A percentile compares a stretch with the other conserved stretches of the same genome.
These are phyloP conservation scores for Parapristionchus giblindavisi DNA, from an alignment of 2,888 invertebrate genomes.

Conservation along the genomic window DNA sequence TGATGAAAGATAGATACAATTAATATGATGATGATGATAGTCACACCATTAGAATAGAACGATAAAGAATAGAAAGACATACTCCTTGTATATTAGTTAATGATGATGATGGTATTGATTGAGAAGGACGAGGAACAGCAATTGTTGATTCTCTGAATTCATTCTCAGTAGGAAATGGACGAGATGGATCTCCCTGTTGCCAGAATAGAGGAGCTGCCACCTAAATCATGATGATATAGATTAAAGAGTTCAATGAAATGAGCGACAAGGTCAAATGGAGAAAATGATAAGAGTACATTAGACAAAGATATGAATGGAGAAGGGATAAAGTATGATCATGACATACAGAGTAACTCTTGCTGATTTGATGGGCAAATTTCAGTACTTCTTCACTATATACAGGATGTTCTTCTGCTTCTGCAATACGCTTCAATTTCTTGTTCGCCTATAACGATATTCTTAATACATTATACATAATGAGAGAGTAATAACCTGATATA, in stretches of 20 bases:
- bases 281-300: background rate
- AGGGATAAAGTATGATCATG: background rate
- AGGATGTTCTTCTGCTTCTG: constrained; percentile 51
- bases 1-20: no score
- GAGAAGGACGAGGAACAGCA: background rate
- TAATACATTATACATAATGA: background rate
- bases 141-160: constrained; percentile 52
- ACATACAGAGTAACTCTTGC: constrained; percentile 60
- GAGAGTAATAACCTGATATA: constrained; percentile 8
- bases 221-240: no score
- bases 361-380: constrained; percentile 63
- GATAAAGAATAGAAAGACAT: background rate
- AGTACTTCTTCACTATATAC: constrained; percentile 63
- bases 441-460: constrained; percentile 49
- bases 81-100: no score
- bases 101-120: no score
- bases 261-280: no score
- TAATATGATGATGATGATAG: no score
- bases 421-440: constrained; percentile 54
- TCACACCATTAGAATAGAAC: constrained; percentile 28
- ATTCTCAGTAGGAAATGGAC: constrained; percentile 68
- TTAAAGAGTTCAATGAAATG: no score
- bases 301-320: no score
- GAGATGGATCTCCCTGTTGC: constrained; percentile 60
- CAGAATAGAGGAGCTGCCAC: constrained; percentile 51